A percentile compares a stretch with the other conserved stretches of the same genome.
phyloP scores from a whole-genome alignment of 2,888 invertebrate species.

The Perizoma affinitatum region DNA sequence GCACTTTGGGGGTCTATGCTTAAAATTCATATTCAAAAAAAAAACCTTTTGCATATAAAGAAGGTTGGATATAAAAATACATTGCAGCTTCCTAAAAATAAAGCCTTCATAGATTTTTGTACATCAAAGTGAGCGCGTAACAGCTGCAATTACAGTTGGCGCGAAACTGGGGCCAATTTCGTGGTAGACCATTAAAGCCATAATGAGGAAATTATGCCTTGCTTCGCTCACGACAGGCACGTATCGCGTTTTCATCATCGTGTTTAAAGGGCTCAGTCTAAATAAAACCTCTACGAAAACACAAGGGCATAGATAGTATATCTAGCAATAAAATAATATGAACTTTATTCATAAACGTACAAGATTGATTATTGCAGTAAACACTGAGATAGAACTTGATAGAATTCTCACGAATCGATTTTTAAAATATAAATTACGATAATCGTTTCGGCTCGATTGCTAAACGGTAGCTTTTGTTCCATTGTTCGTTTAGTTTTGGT shows the following conservation, averaged over 20 bases:
- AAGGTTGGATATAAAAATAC: neutral
- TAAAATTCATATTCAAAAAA: neutral
- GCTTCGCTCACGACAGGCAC: constrained; percentile 50
- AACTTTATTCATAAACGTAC: constrained; percentile 3
- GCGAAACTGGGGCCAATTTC: constrained; percentile 63
- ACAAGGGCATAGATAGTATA: constrained; percentile 14
- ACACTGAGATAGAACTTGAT: constrained; percentile 5
- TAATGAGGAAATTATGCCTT: constrained; percentile 69
- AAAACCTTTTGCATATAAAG: neutral
- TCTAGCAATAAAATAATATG: constrained; percentile 4
- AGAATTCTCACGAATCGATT: constrained; percentile 39
- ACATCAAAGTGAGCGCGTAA: constrained; percentile 46
- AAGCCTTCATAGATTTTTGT: constrained; percentile 23
- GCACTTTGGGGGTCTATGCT: too few species aligned
- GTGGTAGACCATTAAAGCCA: constrained; percentile 61
- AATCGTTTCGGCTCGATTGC: constrained; percentile 55
- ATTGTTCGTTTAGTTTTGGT: constrained; percentile 50
- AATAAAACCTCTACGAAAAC: constrained; percentile 20
- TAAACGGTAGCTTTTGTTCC: constrained; percentile 52
- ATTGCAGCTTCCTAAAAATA: constrained; percentile 2
- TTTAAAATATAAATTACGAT: constrained; percentile 52
- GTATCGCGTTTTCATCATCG: constrained; percentile 67
- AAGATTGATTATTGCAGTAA: constrained; percentile 19
- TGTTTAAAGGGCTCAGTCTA: constrained; percentile 45
- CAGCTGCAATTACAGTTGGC: constrained; percentile 54